These are phyloP conservation scores for Cybosia mesomella DNA, from an alignment of 2,888 invertebrate genomes.

Conservation along the genomic window DNA sequence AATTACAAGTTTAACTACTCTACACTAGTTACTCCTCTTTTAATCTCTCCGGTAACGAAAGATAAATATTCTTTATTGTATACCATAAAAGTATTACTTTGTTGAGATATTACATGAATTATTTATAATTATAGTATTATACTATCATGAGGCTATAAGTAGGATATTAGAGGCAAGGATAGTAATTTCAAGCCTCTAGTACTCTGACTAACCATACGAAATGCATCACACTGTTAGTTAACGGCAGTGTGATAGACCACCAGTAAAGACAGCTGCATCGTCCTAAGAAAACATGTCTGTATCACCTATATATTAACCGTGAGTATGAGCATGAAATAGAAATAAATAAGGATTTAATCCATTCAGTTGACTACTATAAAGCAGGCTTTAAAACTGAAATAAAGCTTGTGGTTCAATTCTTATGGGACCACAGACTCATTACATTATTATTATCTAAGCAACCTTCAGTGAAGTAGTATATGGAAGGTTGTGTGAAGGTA, in stretches of 20 bases:
- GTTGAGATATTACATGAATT: too few relatives aligned
- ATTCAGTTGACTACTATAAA: constrained; percentile 15
- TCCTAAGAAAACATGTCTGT: too few relatives aligned
- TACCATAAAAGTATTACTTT: neutral
- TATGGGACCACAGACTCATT: constrained; percentile 69
- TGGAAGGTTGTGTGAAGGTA: constrained; percentile 63
- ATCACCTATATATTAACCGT: neutral
- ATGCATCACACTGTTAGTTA: too few relatives aligned
- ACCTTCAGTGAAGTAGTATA: constrained; percentile 56
- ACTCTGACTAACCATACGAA: neutral
- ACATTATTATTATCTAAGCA: constrained; percentile 75
- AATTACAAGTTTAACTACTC: neutral
- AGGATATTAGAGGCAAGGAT: too few relatives aligned
- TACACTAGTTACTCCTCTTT: neutral
- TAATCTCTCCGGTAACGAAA: neutral
- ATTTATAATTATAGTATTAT: too few relatives aligned
- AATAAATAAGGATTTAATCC: constrained; percentile 25
- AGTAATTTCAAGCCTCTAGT: too few relatives aligned
- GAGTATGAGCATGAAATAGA: neutral
- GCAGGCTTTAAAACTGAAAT: constrained; percentile 50
- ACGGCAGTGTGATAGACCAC: too few relatives aligned
- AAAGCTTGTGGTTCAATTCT: constrained; percentile 63
- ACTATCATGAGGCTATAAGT: too few relatives aligned
- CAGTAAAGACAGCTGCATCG: too few relatives aligned
- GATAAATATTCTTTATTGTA: neutral